These are phyloP conservation scores for Papilio helenus DNA, from an alignment of 1,140 invertebrate species.

Conservation along the genomic window DNA sequence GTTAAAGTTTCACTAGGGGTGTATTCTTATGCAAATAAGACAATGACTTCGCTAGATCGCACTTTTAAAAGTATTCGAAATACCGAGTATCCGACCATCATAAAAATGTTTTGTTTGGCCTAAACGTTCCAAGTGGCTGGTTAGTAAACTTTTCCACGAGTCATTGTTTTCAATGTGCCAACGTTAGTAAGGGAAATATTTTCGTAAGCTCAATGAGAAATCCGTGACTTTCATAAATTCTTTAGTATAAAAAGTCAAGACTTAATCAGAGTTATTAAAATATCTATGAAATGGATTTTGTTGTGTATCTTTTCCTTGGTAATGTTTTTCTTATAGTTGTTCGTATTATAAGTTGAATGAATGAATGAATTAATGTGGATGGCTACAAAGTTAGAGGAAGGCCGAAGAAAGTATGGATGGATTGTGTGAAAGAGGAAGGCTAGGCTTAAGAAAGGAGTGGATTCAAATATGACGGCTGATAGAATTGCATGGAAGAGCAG, in stretches of 20 bases:
- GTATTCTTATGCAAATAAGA: slow-evolving; percentile 57
- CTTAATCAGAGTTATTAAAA: slow-evolving; percentile 18
- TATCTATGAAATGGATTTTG: background rate
- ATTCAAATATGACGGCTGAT: too few relatives aligned
- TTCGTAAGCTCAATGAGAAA: slow-evolving; percentile 61
- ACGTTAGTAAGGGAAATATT: slow-evolving; percentile 70
- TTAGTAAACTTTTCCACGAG: slow-evolving; percentile 71
- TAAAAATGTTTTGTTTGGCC: slow-evolving; percentile 81
- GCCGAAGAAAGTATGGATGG: too few relatives aligned
- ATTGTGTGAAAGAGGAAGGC: too few relatives aligned
- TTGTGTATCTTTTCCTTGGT: background rate
- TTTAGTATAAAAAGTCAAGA: slow-evolving; percentile 29
- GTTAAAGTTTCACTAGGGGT: slow-evolving; percentile 34
- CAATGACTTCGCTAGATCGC: slow-evolving; percentile 49
- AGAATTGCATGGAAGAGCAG: too few relatives aligned
- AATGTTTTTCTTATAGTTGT: slow-evolving; percentile 1
- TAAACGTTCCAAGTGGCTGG: slow-evolving; percentile 79
- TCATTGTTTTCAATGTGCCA: slow-evolving; percentile 78
- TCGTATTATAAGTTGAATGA: too few relatives aligned
- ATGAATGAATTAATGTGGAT: too few relatives aligned
- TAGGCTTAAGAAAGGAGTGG: too few relatives aligned
- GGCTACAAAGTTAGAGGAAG: too few relatives aligned
- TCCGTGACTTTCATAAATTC: slow-evolving; percentile 71
- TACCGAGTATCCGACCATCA: slow-evolving; percentile 51
- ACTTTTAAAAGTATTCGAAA: slow-evolving; percentile 38